Percentiles rank a stretch among this genome's conserved stretches.
These are phyloP conservation scores for Cinara cedri DNA, from an alignment of 2,888 invertebrate species.

Conservation along the genomic window DNA sequence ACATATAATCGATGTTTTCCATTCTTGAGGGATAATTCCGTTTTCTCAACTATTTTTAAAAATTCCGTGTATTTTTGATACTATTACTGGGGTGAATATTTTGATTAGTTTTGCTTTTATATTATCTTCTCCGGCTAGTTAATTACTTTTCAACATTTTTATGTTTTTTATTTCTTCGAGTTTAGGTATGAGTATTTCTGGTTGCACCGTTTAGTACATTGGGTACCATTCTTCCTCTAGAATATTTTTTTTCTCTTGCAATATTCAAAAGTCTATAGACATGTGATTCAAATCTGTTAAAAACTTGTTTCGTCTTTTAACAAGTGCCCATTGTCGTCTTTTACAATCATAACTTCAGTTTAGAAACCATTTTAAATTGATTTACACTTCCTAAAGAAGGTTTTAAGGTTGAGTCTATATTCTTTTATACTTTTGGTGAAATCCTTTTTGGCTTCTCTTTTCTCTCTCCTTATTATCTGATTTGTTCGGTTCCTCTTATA, in stretches of 20 bases:
- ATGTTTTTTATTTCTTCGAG: not conserved
- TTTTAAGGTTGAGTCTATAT: slow-evolving; percentile 21
- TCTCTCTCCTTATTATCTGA: slow-evolving; percentile 21
- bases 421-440: slow-evolving; percentile 35
- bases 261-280: slow-evolving; percentile 7
- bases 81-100: not conserved
- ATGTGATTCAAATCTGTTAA: slow-evolving; percentile 25
- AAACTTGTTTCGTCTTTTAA: slow-evolving; percentile 26
- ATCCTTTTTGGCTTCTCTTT: slow-evolving; percentile 11
- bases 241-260: not conserved
- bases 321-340: slow-evolving; percentile 26
- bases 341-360: slow-evolving; percentile 27
- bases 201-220: slow-evolving; percentile 1
- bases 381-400: slow-evolving; percentile 24
- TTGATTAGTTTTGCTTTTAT: slow-evolving; percentile 10
- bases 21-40: not conserved
- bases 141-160: slow-evolving; percentile 9
- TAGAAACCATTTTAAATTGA: slow-evolving; percentile 36
- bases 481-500: slow-evolving; percentile 24
- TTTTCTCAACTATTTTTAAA: slow-evolving; percentile 5
- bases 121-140: not conserved
- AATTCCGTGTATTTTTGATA: not conserved
- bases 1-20: slow-evolving; percentile 7
- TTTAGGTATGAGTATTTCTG: slow-evolving; percentile 20
- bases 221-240: not conserved